Percentiles rank a stretch among this genome's conserved stretches.
phyloP scores from a whole-genome alignment of 2,797 vertebrate genomes.

The Mormyrops boulengeri region DNA sequence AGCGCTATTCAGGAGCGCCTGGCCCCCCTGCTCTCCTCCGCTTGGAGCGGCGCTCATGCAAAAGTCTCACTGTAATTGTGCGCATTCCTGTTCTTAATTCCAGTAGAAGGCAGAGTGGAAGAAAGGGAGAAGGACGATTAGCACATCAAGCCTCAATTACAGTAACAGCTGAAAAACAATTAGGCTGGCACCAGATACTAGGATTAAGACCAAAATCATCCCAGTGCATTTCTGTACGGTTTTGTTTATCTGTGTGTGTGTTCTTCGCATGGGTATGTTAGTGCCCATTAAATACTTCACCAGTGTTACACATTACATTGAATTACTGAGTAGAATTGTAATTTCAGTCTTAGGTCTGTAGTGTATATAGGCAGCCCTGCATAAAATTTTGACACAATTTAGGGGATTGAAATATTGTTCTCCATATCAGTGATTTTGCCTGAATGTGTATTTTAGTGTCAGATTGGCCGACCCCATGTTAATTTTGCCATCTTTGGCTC shows the following conservation, averaged over 20 bases:
- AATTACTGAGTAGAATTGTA: not conserved
- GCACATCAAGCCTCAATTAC: slow-evolving; percentile 6
- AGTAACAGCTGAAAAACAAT: slow-evolving; percentile 4
- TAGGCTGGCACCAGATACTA: not conserved
- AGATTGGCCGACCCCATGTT: not conserved
- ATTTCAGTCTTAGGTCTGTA: not conserved
- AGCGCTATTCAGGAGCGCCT: not conserved
- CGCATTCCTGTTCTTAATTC: not conserved
- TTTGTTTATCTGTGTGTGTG: not conserved
- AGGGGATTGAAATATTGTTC: not conserved
- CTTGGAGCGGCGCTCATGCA: not conserved
- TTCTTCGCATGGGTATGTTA: not conserved
- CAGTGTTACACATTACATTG: not conserved
- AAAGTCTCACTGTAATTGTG: not conserved
- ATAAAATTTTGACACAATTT: not conserved
- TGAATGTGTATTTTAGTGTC: not conserved
- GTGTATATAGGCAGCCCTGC: not conserved
- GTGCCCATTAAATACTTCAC: not conserved
- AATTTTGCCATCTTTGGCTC: not conserved
- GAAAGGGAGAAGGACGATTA: not conserved
- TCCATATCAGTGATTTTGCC: not conserved
- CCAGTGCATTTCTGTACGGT: not conserved
- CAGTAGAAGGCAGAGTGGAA: slow-evolving; percentile 4
- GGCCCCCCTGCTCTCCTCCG: not conserved
- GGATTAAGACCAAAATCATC: not conserved